Conservation (phyloP, 2,113 vertebrate genomes). For the Calcarius ornatus region DNA sequence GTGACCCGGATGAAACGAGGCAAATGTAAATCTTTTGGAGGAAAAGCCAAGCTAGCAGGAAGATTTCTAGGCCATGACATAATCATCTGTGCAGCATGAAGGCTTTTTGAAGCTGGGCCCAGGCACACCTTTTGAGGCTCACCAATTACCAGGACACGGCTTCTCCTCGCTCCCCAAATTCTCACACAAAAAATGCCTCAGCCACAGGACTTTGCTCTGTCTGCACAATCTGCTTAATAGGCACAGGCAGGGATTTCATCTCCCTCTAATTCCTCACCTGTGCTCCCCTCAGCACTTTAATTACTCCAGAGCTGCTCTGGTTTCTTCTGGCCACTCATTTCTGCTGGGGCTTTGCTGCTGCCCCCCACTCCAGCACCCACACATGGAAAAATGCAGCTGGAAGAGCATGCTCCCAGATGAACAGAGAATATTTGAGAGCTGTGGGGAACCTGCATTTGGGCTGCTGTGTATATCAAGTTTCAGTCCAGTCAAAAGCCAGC, state of each 20-base stretch:
- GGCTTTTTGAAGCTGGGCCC: conserved; percentile 12
- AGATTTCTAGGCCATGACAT: conserved; percentile 56
- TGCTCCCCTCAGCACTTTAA: neutral
- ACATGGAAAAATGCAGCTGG: neutral
- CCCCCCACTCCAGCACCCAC: neutral
- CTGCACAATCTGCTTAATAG: conserved; percentile 23
- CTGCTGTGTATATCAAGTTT: conserved; percentile 23
- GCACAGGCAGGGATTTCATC: neutral
- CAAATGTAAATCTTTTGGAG: neutral
- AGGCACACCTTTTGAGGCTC: conserved; percentile 3
- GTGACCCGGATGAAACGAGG: neutral
- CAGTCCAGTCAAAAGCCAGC: conserved; percentile 55
- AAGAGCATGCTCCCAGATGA: neutral
- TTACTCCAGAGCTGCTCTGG: neutral
- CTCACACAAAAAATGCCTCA: neutral
- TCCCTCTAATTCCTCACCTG: conserved; percentile 5
- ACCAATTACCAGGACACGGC: neutral
- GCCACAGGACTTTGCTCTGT: neutral
- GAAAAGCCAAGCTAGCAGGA: neutral
- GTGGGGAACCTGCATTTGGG: conserved; percentile 27
- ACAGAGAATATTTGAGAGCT: neutral
- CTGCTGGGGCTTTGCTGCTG: neutral
- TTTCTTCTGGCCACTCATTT: neutral
- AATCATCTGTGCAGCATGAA: neutral
- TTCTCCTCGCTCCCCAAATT: neutral